Conservation (phyloP, 2,888 invertebrate species). For the Euplexia lucipara region DNA sequence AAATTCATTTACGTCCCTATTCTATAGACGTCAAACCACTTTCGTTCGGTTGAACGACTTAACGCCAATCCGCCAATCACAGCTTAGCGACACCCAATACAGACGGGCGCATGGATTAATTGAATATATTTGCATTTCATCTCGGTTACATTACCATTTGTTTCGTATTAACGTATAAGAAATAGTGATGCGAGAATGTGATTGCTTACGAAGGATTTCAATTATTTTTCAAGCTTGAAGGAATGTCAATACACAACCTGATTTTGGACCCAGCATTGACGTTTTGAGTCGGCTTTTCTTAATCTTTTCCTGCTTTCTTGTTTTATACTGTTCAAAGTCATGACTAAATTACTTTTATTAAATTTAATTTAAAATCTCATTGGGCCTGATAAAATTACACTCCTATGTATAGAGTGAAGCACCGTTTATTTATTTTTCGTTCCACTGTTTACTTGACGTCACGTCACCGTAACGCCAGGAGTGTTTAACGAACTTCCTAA, state of each 20-base stretch:
- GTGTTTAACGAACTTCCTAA: conserved; percentile 71
- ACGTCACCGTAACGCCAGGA: conserved; percentile 24
- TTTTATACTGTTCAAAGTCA: no score
- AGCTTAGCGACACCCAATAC: conserved; percentile 87
- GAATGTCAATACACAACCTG: no score
- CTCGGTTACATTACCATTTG: conserved; percentile 86
- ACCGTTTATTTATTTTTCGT: no score
- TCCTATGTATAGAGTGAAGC: no score
- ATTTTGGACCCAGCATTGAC: no score
- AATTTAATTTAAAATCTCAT: no score
- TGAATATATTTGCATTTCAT: conserved; percentile 90
- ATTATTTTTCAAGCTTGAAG: no score
- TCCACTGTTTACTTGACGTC: conserved; percentile 29
- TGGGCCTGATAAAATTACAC: no score
- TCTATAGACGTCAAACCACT: conserved; percentile 81
- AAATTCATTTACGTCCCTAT: conserved; percentile 78
- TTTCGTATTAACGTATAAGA: conserved; percentile 79
- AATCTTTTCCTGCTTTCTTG: no score
- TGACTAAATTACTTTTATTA: no score
- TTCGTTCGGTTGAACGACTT: conserved; percentile 82
- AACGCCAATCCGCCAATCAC: conserved; percentile 90
- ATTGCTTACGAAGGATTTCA: conserved; percentile 9
- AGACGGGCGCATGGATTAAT: conserved; percentile 86
- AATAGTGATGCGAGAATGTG: conserved; percentile 30
- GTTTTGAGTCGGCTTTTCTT: no score